A percentile compares a stretch with the other conserved stretches of the same genome.
Conservation (phyloP, 2,113 vertebrate genomes). For the Channa argus region DNA sequence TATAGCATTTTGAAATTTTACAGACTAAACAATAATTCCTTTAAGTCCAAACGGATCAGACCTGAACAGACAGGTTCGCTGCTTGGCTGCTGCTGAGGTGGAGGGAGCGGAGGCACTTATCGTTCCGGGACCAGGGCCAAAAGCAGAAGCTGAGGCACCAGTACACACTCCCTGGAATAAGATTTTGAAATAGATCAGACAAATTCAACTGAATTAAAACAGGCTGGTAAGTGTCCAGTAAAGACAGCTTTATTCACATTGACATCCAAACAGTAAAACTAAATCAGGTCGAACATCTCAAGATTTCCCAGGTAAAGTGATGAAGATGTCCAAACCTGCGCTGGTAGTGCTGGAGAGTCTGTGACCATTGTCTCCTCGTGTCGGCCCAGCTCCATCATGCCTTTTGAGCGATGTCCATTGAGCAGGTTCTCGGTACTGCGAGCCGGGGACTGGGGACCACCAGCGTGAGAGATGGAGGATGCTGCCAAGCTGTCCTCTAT, state of each 20-base stretch:
- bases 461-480: slow-evolving; percentile 89
- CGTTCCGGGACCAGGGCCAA: slow-evolving; percentile 41
- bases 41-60: not conserved
- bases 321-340: slow-evolving; percentile 35
- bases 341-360: slow-evolving; percentile 62
- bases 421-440: slow-evolving; percentile 90
- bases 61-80: slow-evolving; percentile 91
- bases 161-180: slow-evolving; percentile 58
- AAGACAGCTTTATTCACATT: not conserved
- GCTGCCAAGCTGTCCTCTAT: slow-evolving; percentile 94
- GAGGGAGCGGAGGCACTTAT: slow-evolving; percentile 59
- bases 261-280: no score
- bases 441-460: slow-evolving; percentile 91
- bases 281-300: no score
- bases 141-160: slow-evolving; percentile 10
- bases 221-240: not conserved
- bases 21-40: not conserved
- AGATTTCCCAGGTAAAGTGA: not conserved
- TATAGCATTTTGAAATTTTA: no score
- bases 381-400: slow-evolving; percentile 85
- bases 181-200: not conserved
- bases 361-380: slow-evolving; percentile 84
- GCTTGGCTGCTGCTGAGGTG: slow-evolving; percentile 85
- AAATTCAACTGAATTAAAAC: not conserved
- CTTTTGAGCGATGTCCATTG: slow-evolving; percentile 92